Evolutionary conservation across 2,888 invertebrate genomes (phyloP), one percentile per base, ranked within the genome.

Genomic region (Globia sparganii): DNA sequence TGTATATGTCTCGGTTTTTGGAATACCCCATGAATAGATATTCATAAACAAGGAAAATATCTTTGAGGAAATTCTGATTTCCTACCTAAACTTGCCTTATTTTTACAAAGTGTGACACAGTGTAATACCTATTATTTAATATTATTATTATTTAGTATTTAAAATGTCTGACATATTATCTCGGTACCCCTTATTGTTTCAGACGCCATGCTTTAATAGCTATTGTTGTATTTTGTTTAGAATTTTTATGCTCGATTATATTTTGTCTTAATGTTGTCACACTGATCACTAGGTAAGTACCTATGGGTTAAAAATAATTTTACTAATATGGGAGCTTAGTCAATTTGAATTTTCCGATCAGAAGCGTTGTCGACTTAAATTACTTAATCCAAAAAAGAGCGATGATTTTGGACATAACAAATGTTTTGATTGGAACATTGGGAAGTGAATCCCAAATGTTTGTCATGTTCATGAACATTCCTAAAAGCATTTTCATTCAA

Each of bases 401-500:
- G 8, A 31, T 61, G 11, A 0, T 15, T 56, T 46, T 46, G 25
- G 13, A 6, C 18, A 18, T 15, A 15, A 37, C 4, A 15, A 21
- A 81, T 34, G 9, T 66, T 53, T 72, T 67, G 13, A 66, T 79
- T 71, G 65, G 46, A 78, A 13, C 21, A 73, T 78, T 78, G 67
- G 37, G 40, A 56, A 53, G 31, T 72, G 71, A 69, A 64, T 65
- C 75, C 37, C 58, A 37, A 58, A 77, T 58, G 18, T 53, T 43
- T 49, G 25, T 43, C 61, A 58, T 67, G 28, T 66, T 65, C 34
- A 46, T 69, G 31, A 75, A 78, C 58, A 74, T 72, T 74, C 43
- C 49, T 70, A 71, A 75, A 77, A 66, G 56, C 43, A 72, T 69
- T 73, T 78, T 78, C 59, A 77, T 84, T 82, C 71, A 66, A 40